A percentile compares a stretch with the other conserved stretches of the same genome.
These are phyloP conservation scores for Strongylocentrotus purpuratus DNA, from an alignment of 35 echinoderm and acorn worm species.

Conservation along the genomic window DNA sequence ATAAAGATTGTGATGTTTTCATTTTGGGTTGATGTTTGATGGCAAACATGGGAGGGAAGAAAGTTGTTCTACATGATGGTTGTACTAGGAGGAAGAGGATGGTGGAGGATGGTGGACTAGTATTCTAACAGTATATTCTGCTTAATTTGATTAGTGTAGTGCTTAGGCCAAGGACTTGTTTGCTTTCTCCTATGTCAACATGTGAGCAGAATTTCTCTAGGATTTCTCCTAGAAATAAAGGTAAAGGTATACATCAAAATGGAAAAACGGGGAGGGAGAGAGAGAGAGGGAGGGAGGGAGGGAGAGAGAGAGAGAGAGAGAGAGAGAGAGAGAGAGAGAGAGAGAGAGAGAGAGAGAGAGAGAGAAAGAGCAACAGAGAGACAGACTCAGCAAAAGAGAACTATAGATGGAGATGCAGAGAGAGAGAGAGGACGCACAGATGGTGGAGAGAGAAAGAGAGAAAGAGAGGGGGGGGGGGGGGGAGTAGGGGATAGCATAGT, in stretches of 20 bases:
- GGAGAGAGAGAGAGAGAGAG: no score
- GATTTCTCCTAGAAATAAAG: not conserved
- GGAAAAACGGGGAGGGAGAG: not conserved
- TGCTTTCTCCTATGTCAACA: conserved; percentile 36
- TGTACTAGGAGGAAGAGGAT: not conserved
- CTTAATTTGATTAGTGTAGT: conserved; percentile 48
- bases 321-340: no score
- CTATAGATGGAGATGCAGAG: not conserved
- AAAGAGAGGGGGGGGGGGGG: not conserved
- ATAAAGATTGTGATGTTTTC: not conserved
- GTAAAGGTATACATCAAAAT: not conserved
- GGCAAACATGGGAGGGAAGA: not conserved
- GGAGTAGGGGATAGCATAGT: not conserved
- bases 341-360: not conserved
- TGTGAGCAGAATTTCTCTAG: not conserved
- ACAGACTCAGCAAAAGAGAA: not conserved
- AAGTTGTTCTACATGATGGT: not conserved
- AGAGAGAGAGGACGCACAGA: not conserved
- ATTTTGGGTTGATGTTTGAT: conserved; percentile 10
- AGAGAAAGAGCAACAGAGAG: not conserved
- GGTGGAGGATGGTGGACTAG: not conserved
- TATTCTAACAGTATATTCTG: conserved; percentile 7
- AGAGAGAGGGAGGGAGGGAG: not conserved
- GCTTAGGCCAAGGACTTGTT: conserved; percentile 44
- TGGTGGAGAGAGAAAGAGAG: not conserved